Base-by-base conservation (phyloP, 1,140 invertebrate genomes). In the Trichonephila inaurata region DNA sequence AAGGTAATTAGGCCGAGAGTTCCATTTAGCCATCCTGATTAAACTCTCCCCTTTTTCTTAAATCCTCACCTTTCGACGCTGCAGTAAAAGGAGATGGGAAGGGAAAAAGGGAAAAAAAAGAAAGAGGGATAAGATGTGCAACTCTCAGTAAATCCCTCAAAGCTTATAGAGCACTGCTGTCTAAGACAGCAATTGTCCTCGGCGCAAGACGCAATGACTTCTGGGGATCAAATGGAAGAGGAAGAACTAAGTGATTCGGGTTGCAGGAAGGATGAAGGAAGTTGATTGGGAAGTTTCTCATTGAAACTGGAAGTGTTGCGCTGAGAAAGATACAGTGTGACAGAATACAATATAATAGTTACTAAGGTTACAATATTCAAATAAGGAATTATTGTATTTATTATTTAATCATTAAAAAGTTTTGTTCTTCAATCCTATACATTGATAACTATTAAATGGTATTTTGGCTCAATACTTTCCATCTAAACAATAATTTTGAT, bases 1-100 rank as follows among this genome's bases (percentile, higher is more conserved):
- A 18, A 82, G 40, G 89, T 91, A 91, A 91, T 91, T 91, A 91
- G 72, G 21, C 18, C 24, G 18, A 12, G 16, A 72, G 51, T 77
- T 4, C 44, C 88, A 72, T 89, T 89, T 58, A 89, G 89, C 40
- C 44, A 21, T 14, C 28, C 89, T 91, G 89, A 91, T 82, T 82
- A 91, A 81, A 91, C 10, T 91, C 89, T 33, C 58, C 83, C 33
- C 33, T 40, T 85, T n/a, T 85, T 85, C 83, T 61, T 60, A 85
- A 85, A 85, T 85, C 83, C 83, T 61, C 83, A 58, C 44, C 51
- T 58, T 24, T 51, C 51, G 51, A 3, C 51, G 10, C 10, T 51
- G 51, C 51, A 51, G 51, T 51, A 51, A 51, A 51, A 12, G 10
- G 10, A 24, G 69, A 33, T 8, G 40, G 12, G 21, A 14, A 51